These are phyloP conservation scores for Aporrectodea caliginosa DNA, from an alignment of 1,140 invertebrate species.

Conservation along the genomic window DNA sequence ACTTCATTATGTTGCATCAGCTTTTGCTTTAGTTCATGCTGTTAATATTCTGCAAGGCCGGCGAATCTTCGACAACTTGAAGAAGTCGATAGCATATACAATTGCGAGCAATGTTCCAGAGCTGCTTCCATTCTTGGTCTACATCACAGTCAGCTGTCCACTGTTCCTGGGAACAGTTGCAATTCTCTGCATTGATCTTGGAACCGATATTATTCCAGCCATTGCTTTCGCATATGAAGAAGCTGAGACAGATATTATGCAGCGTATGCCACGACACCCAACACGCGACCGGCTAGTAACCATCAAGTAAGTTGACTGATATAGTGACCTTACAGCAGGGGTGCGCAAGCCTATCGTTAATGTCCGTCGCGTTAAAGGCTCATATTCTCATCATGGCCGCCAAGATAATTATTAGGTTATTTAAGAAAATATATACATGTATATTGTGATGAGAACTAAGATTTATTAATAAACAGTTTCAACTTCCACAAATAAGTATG, in stretches of 20 bases:
- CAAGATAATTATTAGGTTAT: too few relatives aligned
- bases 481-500: too few relatives aligned
- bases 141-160: slow-evolving; percentile 42
- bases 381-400: too few relatives aligned
- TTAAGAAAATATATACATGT: not conserved
- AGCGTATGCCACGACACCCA: slow-evolving; percentile 87
- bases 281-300: slow-evolving; percentile 33
- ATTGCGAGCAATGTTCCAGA: slow-evolving; percentile 99
- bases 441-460: too few relatives aligned
- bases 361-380: too few relatives aligned
- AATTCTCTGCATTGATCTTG: slow-evolving; percentile 96
- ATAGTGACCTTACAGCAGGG: too few relatives aligned
- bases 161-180: slow-evolving; percentile 73
- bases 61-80: slow-evolving; percentile 74
- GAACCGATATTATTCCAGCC: slow-evolving; percentile 80
- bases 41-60: slow-evolving; percentile 65
- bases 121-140: slow-evolving; percentile 73
- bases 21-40: too few relatives aligned
- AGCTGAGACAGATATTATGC: slow-evolving; percentile 98
- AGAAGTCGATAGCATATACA: slow-evolving; percentile 99
- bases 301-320: not conserved
- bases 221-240: slow-evolving; percentile 89
- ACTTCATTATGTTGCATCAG: too few relatives aligned
- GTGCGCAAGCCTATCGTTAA: too few relatives aligned
- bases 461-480: too few relatives aligned